Percentiles rank a stretch among this genome's conserved stretches.
Evolutionary conservation across 2,113 vertebrate genomes (phyloP).

Genomic region (Seriola aureovittata): DNA sequence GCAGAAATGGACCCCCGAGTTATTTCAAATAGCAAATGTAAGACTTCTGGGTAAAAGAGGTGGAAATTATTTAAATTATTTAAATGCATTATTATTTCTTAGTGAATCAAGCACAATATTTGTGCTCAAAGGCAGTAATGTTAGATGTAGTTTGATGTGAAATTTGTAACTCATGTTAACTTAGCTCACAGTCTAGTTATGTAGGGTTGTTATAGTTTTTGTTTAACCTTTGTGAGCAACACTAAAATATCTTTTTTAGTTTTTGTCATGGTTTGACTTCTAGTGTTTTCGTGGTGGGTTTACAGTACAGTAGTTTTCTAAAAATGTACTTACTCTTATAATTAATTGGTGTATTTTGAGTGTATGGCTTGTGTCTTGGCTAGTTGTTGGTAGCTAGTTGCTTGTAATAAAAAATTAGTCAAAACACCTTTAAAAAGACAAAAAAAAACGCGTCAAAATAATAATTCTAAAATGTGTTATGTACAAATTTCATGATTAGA

Average conservation of each 20-base stretch:
- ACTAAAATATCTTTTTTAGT: not conserved
- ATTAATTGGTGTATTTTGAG: constrained; percentile 7
- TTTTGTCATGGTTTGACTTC: not conserved
- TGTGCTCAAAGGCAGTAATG: not conserved
- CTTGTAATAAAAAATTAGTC: not conserved
- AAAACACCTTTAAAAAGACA: not conserved
- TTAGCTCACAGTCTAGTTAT: not conserved
- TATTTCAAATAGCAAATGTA: not conserved
- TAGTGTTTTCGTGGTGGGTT: not conserved
- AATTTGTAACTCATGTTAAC: not conserved
- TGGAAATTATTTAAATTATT: constrained; percentile 1
- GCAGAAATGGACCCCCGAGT: not conserved
- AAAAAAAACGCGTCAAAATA: too few species aligned
- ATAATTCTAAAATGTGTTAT: not conserved
- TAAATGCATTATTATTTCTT: constrained; percentile 18
- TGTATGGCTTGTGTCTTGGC: not conserved
- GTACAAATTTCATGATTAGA: not conserved
- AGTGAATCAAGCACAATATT: not conserved
- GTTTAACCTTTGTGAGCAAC: constrained; percentile 4
- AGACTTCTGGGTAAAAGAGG: not conserved
- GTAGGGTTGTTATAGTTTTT: not conserved
- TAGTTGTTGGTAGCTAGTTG: too few species aligned
- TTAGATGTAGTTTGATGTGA: not conserved
- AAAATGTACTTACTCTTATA: not conserved
- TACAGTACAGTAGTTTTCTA: not conserved